Base-by-base conservation (phyloP, 2,113 vertebrate species). In the Scartelaos histophorus region DNA sequence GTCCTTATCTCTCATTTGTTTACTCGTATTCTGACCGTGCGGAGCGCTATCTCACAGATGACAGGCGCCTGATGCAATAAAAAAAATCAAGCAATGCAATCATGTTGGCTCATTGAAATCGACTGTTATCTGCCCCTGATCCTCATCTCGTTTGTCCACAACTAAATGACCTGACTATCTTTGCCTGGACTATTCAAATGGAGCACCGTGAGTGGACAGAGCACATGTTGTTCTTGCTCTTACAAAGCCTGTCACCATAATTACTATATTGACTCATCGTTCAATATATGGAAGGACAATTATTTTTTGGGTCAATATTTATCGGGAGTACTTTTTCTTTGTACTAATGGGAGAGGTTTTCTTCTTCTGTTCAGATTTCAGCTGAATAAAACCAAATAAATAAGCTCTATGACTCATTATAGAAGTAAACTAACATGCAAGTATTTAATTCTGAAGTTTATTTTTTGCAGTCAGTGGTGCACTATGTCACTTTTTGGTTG, bases 91-190 rank as follows among this genome's bases (percentile, higher is more conserved):
- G 17, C 61, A 66, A 69, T 19, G 62, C 38, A 67, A 79, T 81
- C 57, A 65, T 9, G 58, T 67, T 34, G 56, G 11, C 21, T 74
- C 16, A 61, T 61, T 72, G 46, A 22, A 80, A 81, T 3, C 15
- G 34, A 73, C 67, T 49, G 64, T 47, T 74, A 19, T 77, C 75
- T 74, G 60, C 68, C 11, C 70, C 43, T 13, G 35, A 78, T 74
- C 81, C 62, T 79, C 61, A 79, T 82, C 68, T 43, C 16, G 2
- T 60, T 66, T 70, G 69, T 78, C 72, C 70, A 66, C 60, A 80
- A 34, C 66, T 73, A 38, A 64, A 71, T 77, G 61, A 21, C 56
- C 68, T 74, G 15, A 34, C 38, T 2, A 3, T 77, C 57, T 77
- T 38, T 46, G 9, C 13, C 22, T 65, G 54, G 46, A 67, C 68